Evolutionary conservation across 2,113 vertebrate genomes (phyloP).

Genomic region (Cichladusa arquata): DNA sequence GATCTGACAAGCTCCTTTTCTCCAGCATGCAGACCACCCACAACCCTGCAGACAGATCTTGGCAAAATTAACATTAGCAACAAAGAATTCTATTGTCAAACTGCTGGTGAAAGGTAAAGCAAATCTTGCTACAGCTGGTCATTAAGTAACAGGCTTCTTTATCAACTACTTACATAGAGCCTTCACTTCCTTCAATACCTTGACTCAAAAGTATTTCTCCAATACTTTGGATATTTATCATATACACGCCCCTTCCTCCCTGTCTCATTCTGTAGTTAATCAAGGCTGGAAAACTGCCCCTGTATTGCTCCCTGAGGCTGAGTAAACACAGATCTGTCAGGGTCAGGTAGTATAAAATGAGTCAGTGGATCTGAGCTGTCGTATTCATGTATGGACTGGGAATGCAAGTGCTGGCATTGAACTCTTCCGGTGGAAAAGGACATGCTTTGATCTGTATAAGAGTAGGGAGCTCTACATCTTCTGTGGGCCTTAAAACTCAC

Average conservation of each 20-base stretch:
- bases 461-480: background rate
- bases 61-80: background rate
- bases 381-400: background rate
- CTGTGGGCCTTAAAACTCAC: background rate
- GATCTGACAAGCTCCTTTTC: background rate
- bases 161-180: background rate
- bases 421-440: background rate
- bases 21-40: slow-evolving; percentile 2
- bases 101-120: background rate
- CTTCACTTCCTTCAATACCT: background rate
- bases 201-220: background rate
- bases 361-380: background rate
- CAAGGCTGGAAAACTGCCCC: background rate
- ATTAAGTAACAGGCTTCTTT: background rate
- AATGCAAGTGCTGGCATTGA: background rate
- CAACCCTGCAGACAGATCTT: background rate
- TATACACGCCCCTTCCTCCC: too few species aligned
- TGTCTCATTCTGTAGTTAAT: background rate
- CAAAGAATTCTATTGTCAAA: background rate
- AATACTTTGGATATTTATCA: background rate
- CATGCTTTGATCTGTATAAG: background rate
- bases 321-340: background rate
- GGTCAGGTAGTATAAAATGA: background rate
- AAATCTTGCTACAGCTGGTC: background rate
- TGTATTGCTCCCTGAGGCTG: background rate